Evolutionary conservation across 2,888 invertebrate species (phyloP).

Genomic region (Protonemura montana): DNA sequence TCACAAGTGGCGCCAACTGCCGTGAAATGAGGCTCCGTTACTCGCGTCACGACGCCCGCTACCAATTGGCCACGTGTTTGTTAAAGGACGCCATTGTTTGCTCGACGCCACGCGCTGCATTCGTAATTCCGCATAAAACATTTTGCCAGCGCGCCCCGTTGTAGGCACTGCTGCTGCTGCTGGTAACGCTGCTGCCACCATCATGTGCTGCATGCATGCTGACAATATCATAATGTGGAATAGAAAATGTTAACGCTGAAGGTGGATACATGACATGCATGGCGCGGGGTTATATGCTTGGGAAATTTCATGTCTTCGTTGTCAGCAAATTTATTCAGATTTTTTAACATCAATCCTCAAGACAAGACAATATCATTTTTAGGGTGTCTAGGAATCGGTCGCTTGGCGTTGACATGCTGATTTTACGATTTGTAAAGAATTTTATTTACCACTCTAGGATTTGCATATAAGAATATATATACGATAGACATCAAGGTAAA

Average conservation of each 20-base stretch:
- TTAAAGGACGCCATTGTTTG: conserved; percentile 43
- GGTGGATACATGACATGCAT: neutral
- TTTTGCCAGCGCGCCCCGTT: neutral
- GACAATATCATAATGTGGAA: neutral
- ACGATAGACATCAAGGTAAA: neutral
- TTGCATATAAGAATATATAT: neutral
- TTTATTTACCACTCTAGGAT: neutral
- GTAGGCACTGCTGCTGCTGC: neutral
- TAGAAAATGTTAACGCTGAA: conserved; percentile 5
- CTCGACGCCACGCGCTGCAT: conserved; percentile 39
- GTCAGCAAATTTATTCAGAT: neutral
- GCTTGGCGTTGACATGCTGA: neutral
- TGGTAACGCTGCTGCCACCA: neutral
- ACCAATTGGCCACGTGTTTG: conserved; percentile 44
- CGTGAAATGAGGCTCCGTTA: conserved; percentile 43
- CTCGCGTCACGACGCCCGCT: conserved; percentile 43
- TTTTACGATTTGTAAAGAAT: neutral
- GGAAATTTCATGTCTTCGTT: conserved; percentile 1
- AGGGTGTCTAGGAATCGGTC: neutral
- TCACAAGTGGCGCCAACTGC: conserved; percentile 7
- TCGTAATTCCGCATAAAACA: conserved; percentile 33
- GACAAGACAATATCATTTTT: neutral
- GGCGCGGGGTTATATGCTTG: neutral
- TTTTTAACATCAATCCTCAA: neutral
- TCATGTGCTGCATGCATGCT: neutral